Conservation (phyloP, 2,888 invertebrate species). For the Pyrochroa serraticornis region DNA sequence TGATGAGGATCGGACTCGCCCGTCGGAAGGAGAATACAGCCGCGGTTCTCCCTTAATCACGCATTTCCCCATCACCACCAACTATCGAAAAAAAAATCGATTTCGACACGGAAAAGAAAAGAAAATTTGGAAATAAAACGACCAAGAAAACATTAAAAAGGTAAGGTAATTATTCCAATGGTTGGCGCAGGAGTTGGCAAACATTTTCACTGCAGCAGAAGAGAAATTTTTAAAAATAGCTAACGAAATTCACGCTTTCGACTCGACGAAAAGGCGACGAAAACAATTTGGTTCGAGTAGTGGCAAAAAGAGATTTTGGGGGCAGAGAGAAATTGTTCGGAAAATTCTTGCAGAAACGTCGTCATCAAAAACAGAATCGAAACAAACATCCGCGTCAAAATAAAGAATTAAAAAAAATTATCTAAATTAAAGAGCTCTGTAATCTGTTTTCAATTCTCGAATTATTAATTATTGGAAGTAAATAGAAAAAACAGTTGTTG, state of each 20-base stretch:
- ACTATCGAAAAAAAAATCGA: background rate
- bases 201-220: background rate
- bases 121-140: background rate
- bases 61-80: background rate
- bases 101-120: background rate
- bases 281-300: no score
- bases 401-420: no score
- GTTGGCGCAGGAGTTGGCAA: slow-evolving; percentile 13
- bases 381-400: no score
- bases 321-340: background rate
- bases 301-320: no score
- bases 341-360: background rate
- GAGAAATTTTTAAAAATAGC: no score
- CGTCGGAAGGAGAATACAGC: slow-evolving; percentile 8
- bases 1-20: slow-evolving; percentile 38
- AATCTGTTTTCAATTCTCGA: no score
- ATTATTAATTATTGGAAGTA: no score
- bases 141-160: background rate
- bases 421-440: no score
- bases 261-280: no score
- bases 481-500: background rate
- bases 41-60: background rate
- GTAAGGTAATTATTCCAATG: slow-evolving; percentile 18
- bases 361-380: no score
- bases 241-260: background rate